Percentiles rank a stretch among this genome's conserved stretches.
Conservation (phyloP, 2,113 vertebrate species). For the Gulo gulo region DNA sequence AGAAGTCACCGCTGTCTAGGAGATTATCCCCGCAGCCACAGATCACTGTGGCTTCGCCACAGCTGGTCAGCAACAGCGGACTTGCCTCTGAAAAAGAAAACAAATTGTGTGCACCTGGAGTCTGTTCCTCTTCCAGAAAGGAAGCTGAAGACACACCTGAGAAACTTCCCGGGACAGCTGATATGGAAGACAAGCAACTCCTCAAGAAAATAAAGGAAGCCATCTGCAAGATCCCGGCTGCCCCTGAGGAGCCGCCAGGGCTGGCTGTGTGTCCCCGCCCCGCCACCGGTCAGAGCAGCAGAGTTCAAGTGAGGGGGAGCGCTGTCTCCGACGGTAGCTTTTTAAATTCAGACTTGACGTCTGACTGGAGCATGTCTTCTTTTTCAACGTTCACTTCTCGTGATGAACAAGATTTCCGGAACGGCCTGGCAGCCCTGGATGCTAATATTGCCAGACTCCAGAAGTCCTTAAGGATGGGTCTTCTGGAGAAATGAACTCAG, state of each 20-base stretch:
- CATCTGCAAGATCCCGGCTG: constrained; percentile 55
- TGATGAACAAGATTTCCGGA: constrained; percentile 92
- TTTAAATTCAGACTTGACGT: constrained; percentile 82
- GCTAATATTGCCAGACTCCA: constrained; percentile 94
- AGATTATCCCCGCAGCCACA: constrained; percentile 51
- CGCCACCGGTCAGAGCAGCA: not conserved
- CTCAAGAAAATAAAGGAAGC: constrained; percentile 70
- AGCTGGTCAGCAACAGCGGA: not conserved
- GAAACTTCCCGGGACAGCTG: not conserved
- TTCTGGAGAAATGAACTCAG: constrained; percentile 80
- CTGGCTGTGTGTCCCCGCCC: rapidly evolving
- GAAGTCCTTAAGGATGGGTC: constrained; percentile 86
- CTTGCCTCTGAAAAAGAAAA: constrained; percentile 55
- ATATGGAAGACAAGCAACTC: constrained; percentile 61
- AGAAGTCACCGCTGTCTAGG: constrained; percentile 41
- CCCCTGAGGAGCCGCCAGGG: not conserved
- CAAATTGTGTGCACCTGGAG: constrained; percentile 41
- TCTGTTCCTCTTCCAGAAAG: constrained; percentile 35
- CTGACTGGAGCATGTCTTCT: constrained; percentile 88
- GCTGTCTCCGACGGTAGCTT: constrained; percentile 69
- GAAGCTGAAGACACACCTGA: constrained; percentile 33
- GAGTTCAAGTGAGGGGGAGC: constrained; percentile 30
- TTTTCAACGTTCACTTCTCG: constrained; percentile 90
- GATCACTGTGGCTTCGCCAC: not conserved
- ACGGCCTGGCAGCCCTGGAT: constrained; percentile 92